Evolutionary conservation across 2,888 invertebrate species (phyloP), one percentile per base, ranked within the genome.

Genomic region (Agapetus fuscipes): DNA sequence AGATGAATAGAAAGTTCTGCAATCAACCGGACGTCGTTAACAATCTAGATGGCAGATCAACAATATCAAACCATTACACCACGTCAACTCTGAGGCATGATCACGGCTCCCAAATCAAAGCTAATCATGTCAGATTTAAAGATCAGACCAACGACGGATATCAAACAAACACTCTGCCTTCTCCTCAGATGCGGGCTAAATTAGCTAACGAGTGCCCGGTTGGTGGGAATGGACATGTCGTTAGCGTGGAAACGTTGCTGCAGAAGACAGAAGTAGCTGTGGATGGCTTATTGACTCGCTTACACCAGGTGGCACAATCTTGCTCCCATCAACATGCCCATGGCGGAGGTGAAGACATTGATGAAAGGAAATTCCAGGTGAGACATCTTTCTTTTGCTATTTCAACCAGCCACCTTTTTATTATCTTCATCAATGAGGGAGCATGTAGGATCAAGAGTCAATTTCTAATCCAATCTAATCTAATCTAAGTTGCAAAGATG

Each of bases 331-430:
- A 83, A 15, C 83, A 84, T 55, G 72, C 78, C 1, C 82, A 81
- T 31, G 84, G 84, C 1, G 83, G 84, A 1, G 83, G 83, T 0
- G 72, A 76, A 39, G 75, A 78, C 50, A 83, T 84, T 51, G 80
- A 82, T 52, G 84, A 85, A 56, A 74, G 78, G 28, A 82, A 83
- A 57, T 86, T 83, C 56, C 82, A 83, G 66, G 76, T 76, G 53
- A 66, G n/a, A 13, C 20, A 6, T 9, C 4, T 20, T 20, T 9
- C 17, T 26, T 24, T 35, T 20, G 26, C 16, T 17, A 10, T 24
- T 9, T 24, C 7, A 24, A 24, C 7, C 7, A 24, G n/a, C n/a
- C 25, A 10, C n/a, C 7, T 24, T 7, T 9, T 24, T 9, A 24
- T 24, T 24, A 24, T 24, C n/a, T n/a, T n/a, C n/a, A n/a, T n/a